Evolutionary conservation across 2,113 vertebrate species (phyloP), one percentile per base, ranked within the genome.

Genomic region (Nansenia antarctica): DNA sequence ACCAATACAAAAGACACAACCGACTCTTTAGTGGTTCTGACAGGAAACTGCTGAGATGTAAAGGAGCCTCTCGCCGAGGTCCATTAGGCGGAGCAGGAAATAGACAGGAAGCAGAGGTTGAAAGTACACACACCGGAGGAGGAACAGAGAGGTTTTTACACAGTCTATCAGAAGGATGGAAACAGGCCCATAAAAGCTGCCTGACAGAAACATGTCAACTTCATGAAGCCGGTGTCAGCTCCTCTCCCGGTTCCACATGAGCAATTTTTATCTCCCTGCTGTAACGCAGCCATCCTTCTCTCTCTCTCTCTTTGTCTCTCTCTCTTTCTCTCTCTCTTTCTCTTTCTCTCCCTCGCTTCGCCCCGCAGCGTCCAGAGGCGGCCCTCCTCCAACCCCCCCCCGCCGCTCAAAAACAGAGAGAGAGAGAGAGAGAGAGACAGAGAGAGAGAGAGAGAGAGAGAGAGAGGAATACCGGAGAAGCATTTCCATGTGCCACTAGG

Each of bases 401-500:
- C 49, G 71, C 76, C 69, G 53, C 34, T 64, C 70, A 81, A 61
- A 87, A 65, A 77, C 75, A 78, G 70, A 72, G 73, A 14, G 32
- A 39, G 22, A 29, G 61, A n/a, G n/a, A n/a, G n/a, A n/a, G n/a
- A n/a, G n/a, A n/a, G n/a, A n/a, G n/a, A n/a, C n/a, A n/a, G n/a
- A n/a, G n/a, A n/a, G n/a, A n/a, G n/a, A n/a, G n/a, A n/a, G n/a
- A n/a, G n/a, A n/a, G n/a, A n/a, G n/a, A n/a, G n/a, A n/a, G 47
- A 78, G 57, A 61, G 55, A 79, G 71, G 77, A 74, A 88, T 77
- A 80, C 80, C 32, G 29, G 62, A 75, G 86, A 85, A 75, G 81
- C 66, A 73, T 87, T 85, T 83, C 78, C 78, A 64, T 80, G 73
- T 62, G 82, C 81, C 90, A 90, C 86, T 52, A 31, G 89, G 87